Evolutionary conservation across 53 echinoderm and acorn worm genomes (phyloP), one percentile per base, ranked within the genome.

Genomic region (Stichopus horrens): DNA sequence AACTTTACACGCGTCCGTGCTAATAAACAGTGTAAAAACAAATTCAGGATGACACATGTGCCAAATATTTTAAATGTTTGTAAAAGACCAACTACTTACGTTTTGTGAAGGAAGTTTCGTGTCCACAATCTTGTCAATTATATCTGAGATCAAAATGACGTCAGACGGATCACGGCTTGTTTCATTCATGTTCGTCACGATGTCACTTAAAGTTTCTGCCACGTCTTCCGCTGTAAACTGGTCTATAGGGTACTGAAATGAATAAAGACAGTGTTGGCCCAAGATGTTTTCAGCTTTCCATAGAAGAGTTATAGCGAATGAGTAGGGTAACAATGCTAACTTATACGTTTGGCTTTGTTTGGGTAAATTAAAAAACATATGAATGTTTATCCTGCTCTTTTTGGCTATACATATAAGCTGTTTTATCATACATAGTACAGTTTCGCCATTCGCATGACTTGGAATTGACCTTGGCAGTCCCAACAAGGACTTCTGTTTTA

Each of bases 161-260:
- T 87, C 87, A 53, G 20, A 9, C 8, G 54, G 5, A 20, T 75
- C 55, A 53, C 7, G 58, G 5, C 58, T 10, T 73, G 74, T 74
- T 55, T 6, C 58, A 23, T 83, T 83, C 56, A 56, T 21, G 13
- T 13, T 55, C 21, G 10, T 74, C 56, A 87, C 74, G 11, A 73
- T 87, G 87, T 74, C 19, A 13, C 53, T n/a, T n/a, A 87, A 55
- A 5, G 75, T 56, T 16, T 19, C 23, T 11, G 87, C 87, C 21
- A 75, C 87, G 54, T 87, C 87, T 21, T 75, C 87, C 0, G 75
- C 87, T 20, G 87, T 87, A 5, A 21, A 54, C 22, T 10, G 53
- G 21, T 87, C 74, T n/a, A 73, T 56, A 5, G 87, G 74, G 55
- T 75, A 9, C 87, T 87, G 85, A 1, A 5, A 84, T 22, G 22